phyloP scores from a whole-genome alignment of 2,888 invertebrate genomes.

The Cosmopolites sordidus region DNA sequence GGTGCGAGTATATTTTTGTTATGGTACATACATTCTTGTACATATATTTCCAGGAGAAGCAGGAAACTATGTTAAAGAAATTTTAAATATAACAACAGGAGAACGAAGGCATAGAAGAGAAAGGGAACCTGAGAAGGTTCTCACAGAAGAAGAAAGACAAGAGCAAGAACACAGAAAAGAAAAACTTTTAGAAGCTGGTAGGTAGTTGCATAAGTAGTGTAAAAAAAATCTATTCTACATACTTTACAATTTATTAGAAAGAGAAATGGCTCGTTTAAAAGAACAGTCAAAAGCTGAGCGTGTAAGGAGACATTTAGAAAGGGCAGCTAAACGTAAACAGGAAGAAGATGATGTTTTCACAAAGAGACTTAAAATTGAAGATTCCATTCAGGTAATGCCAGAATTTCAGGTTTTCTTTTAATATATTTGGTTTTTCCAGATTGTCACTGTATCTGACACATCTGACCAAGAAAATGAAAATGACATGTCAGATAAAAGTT shows the following conservation, averaged over 20 bases:
- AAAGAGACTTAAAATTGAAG: conserved; percentile 40
- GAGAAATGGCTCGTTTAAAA: conserved; percentile 75
- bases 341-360: conserved; percentile 38
- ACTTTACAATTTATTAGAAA: conserved; percentile 47
- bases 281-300: conserved; percentile 69
- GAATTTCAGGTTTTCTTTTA: neutral
- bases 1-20: neutral
- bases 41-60: conserved; percentile 47
- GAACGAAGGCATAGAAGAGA: conserved; percentile 44
- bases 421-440: conserved; percentile 14
- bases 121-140: conserved; percentile 48
- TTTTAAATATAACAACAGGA: conserved; percentile 46
- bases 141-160: conserved; percentile 44
- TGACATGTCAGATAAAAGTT: conserved; percentile 21
- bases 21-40: no score
- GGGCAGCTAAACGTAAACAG: conserved; percentile 45
- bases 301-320: conserved; percentile 61
- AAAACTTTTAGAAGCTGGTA: conserved; percentile 66
- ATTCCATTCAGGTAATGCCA: conserved; percentile 29
- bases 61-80: conserved; percentile 48
- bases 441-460: conserved; percentile 47
- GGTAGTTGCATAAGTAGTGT: conserved; percentile 24
- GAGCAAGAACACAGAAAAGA: conserved; percentile 59
- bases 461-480: conserved; percentile 29
- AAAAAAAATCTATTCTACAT: no score